Base-by-base conservation (phyloP, 2,797 vertebrate genomes). In the Orestias chungarensis region DNA sequence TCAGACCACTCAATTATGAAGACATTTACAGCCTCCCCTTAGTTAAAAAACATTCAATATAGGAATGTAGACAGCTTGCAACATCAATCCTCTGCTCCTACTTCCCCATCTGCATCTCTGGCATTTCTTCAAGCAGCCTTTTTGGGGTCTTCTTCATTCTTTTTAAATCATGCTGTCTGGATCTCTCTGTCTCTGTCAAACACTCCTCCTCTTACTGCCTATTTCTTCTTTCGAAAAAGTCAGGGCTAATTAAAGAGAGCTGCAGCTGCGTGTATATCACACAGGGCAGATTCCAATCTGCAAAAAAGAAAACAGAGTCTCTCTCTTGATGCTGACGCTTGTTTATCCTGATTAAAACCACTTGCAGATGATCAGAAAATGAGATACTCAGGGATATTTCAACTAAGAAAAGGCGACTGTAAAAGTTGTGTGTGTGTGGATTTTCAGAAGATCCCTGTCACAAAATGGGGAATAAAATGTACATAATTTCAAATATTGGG, bases 161-260 rank as follows among this genome's bases (percentile, higher is more conserved):
- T 68, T 74, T 47, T 79, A 64, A 86, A 84, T 81, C 64, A 80
- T 70, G 74, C 69, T 76, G 77, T 85, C 79, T 79, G 61, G 50
- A 78, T 82, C 75, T 76, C 72, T 82, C 66, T 71, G 79, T 77
- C 74, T 70, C 69, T 84, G 80, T 89, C 83, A 80, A 75, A 79
- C 82, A 77, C 64, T 27, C 31, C 65, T 29, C 55, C 33, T 1
- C 54, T 40, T 40, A 46, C 46, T 23, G 14, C 62, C 40, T 64
- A 42, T 73, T 49, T 62, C 71, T 44, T 50, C 67, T 75, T 75
- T 55, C 73, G 89, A 86, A 86, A 82, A 93, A 89, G 87, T 89
- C 88, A 88, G 80, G 35, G 82, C 79, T 92, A 90, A 93, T 93
- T 92, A 91, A 91, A 91, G 86, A 89, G 86, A 81, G 76, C 81